Evolutionary conservation across 2,113 vertebrate species (phyloP).

Genomic region (Phaethornis superciliosus): DNA sequence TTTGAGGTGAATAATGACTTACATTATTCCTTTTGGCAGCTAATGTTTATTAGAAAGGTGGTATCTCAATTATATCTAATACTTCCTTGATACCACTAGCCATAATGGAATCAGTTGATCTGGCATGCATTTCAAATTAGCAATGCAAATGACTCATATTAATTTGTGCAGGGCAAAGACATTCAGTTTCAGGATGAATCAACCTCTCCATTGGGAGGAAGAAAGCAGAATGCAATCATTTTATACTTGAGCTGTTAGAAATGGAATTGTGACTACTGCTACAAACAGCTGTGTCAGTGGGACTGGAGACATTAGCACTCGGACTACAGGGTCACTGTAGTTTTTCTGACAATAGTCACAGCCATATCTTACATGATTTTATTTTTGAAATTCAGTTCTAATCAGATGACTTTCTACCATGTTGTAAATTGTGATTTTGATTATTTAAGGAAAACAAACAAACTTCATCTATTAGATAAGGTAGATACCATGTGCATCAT

Average conservation of each 20-base stretch:
- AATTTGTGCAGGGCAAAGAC: not conserved
- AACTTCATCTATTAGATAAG: not conserved
- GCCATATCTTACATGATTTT: not conserved
- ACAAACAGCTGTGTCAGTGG: not conserved
- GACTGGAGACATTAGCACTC: not conserved
- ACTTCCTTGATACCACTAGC: not conserved
- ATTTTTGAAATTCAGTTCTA: not conserved
- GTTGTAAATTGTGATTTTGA: not conserved
- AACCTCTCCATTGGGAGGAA: not conserved
- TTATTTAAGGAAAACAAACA: not conserved
- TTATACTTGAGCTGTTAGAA: not conserved
- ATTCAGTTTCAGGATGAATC: not conserved
- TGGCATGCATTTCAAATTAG: not conserved
- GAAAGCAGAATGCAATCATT: not conserved
- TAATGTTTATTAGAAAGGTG: not conserved
- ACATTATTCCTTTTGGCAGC: not conserved
- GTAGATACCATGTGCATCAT: not conserved
- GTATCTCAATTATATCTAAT: not conserved
- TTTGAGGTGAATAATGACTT: not conserved
- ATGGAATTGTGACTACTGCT: not conserved
- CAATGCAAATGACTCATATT: constrained; percentile 23
- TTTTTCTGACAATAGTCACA: not conserved
- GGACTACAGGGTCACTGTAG: not conserved
- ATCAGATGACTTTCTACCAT: not conserved
- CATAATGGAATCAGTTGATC: not conserved